Conservation (phyloP, 2,113 vertebrate species). For the Naja naja region DNA sequence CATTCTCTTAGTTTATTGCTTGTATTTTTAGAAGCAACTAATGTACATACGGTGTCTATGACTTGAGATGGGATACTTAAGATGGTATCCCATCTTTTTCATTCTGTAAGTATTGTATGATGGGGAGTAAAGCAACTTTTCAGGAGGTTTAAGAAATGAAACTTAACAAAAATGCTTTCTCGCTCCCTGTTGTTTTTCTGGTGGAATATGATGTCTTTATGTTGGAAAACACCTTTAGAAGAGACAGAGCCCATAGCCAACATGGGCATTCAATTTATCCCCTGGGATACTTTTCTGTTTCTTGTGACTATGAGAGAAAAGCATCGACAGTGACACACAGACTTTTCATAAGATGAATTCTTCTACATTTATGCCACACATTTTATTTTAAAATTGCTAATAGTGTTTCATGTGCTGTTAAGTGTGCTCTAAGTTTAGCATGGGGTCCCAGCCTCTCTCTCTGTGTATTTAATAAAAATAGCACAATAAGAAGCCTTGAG, state of each 20-base stretch:
- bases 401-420: background rate
- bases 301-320: background rate
- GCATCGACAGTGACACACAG: background rate
- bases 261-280: conserved; percentile 2
- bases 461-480: background rate
- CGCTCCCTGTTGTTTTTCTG: background rate
- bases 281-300: conserved; percentile 8
- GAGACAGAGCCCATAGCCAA: conserved; percentile 17
- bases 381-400: background rate
- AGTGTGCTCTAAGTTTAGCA: background rate
- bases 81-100: conserved; percentile 11
- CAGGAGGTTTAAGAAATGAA: background rate
- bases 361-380: background rate
- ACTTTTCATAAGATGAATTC: background rate
- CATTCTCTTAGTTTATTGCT: background rate
- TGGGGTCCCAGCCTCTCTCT: background rate
- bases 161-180: background rate
- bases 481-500: background rate
- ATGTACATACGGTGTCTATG: background rate
- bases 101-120: background rate
- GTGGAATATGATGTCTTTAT: conserved; percentile 4
- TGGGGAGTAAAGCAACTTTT: conserved; percentile 1
- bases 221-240: conserved; percentile 10
- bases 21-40: background rate
- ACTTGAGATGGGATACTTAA: too few species aligned